These are phyloP conservation scores for Rhinichthys klamathensis DNA, from an alignment of 2,113 vertebrate genomes.

Conservation along the genomic window DNA sequence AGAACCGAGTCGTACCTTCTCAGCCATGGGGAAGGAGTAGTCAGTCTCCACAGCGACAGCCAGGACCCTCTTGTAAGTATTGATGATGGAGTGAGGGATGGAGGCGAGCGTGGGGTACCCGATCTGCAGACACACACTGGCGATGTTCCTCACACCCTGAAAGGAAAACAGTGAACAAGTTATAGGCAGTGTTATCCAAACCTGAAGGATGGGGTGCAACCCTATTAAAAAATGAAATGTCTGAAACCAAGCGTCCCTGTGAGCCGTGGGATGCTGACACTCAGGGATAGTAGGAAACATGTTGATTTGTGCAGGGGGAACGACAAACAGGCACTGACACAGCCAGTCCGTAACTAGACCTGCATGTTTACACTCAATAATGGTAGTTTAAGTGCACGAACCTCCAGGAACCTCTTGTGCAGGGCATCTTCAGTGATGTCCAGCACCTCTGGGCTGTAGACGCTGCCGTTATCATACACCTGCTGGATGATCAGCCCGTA, in stretches of 20 bases:
- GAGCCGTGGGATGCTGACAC: slow-evolving; percentile 37
- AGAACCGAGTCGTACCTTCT: slow-evolving; percentile 82
- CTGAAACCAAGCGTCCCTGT: slow-evolving; percentile 60
- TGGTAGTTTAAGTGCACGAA: slow-evolving; percentile 48
- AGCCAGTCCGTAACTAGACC: slow-evolving; percentile 58
- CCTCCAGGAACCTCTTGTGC: slow-evolving; percentile 92
- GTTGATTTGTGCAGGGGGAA: slow-evolving; percentile 64
- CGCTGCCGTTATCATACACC: slow-evolving; percentile 97
- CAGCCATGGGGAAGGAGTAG: slow-evolving; percentile 94
- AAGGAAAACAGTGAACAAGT: background rate
- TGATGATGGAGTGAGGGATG: slow-evolving; percentile 92
- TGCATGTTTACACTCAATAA: slow-evolving; percentile 8
- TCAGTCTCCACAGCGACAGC: slow-evolving; percentile 94
- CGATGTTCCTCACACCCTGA: slow-evolving; percentile 95
- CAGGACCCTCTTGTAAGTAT: slow-evolving; percentile 94
- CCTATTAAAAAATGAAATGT: slow-evolving; percentile 30
- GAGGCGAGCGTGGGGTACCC: slow-evolving; percentile 98
- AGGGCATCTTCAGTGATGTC: slow-evolving; percentile 96
- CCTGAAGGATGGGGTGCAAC: background rate
- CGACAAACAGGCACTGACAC: slow-evolving; percentile 56
- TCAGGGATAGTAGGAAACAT: slow-evolving; percentile 64
- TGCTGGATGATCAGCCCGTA: slow-evolving; percentile 95
- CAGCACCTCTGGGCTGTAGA: slow-evolving; percentile 97
- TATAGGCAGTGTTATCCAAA: background rate
- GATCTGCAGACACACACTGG: slow-evolving; percentile 94